Evolutionary conservation across 2,113 vertebrate genomes (phyloP), one percentile per base, ranked within the genome.

Genomic region (Pseudorectes ferrugineus): DNA sequence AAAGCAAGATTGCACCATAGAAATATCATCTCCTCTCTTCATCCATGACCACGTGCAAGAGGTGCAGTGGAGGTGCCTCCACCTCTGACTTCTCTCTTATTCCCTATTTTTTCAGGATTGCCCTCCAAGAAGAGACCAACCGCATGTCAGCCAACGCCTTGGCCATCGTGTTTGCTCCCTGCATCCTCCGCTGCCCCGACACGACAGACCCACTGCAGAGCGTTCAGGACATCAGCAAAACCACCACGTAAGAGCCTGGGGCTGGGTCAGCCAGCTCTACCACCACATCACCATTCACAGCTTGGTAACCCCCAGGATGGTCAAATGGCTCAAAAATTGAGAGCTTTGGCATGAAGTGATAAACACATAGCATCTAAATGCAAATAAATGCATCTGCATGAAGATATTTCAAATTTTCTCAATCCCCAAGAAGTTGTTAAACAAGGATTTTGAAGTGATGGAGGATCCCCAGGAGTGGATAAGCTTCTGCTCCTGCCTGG

Each of bases 81-180:
- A 63, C 38, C 33, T 78, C 65, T 93, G 26, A 59, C 22, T 83
- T 85, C 55, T 87, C 43, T 51, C 63, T 78, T 45, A n/a, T 77
- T 80, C 46, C 38, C 18, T 62, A 0, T 23, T 61, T 83, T 90
- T 65, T 92, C 68, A 99, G 99, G 97, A 99, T 99, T 78, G 98
- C 98, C 65, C 97, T 99, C 57, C 98, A 99, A 93, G 99, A 99
- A 70, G 99, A 99, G 13, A 99, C 99, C 49, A 99, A 99, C 94
- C 98, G 99, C 21, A 99, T 99, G 99, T 99, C 99, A 40, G 98
- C 99, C 17, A 99, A 99, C 5, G 99, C 99, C 59, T 94, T 99
- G 97, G 99, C 99, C 66, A 99, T 99, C 11, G 99, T 99, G 35
- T 99, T 99, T 85, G 99, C 99, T 36, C 99, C 99, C 29, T 99